phyloP scores from a whole-genome alignment of 2,113 vertebrate genomes.

The Sialia sialis region DNA sequence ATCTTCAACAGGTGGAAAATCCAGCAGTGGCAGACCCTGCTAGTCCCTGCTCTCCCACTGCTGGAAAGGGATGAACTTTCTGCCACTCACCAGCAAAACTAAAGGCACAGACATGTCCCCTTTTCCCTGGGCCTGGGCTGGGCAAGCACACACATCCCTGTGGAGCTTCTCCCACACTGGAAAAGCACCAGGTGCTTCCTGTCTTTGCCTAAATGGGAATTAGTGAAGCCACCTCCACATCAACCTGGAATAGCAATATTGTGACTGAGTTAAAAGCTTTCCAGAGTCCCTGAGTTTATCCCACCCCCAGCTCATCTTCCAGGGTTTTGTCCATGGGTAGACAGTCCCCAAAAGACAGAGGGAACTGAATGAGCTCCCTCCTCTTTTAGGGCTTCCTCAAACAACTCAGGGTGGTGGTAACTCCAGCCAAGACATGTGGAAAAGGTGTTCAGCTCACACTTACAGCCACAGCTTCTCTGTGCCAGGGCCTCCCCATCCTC shows the following conservation, averaged over 20 bases:
- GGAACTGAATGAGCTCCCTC: background rate
- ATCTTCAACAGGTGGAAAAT: background rate
- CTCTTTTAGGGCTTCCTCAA: background rate
- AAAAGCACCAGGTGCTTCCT: background rate
- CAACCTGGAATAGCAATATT: rapidly evolving
- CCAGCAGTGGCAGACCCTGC: background rate
- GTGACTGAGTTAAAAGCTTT: background rate
- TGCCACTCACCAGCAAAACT: background rate
- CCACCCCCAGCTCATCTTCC: background rate
- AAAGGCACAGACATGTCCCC: background rate
- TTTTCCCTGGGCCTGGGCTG: background rate
- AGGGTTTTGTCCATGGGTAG: background rate
- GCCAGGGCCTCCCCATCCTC: rapidly evolving
- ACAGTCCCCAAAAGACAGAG: background rate
- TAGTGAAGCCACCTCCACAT: background rate
- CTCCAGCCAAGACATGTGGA: rapidly evolving
- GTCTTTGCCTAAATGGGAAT: background rate
- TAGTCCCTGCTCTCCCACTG: background rate
- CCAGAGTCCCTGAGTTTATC: background rate
- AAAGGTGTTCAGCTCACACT: background rate
- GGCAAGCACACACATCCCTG: background rate
- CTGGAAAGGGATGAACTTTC: background rate
- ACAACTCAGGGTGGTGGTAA: background rate
- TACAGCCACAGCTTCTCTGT: background rate
- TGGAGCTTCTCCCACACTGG: background rate